A percentile compares a stretch with the other conserved stretches of the same genome.
phyloP scores from a whole-genome alignment of 2,113 vertebrate species.

The Lepidothrix coronata region DNA sequence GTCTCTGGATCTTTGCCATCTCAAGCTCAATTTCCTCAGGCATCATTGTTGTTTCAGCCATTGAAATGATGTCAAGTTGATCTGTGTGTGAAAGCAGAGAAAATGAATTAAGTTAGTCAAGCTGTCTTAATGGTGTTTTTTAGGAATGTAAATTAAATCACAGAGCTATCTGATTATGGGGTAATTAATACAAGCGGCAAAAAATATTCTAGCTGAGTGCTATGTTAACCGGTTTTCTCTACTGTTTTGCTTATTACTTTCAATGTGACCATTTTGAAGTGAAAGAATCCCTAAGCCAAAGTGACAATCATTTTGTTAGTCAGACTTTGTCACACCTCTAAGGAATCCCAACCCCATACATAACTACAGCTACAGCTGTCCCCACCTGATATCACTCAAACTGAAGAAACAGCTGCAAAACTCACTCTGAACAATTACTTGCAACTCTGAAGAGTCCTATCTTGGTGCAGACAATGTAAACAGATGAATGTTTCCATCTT shows the following conservation, averaged over 20 bases:
- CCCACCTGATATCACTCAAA: background rate
- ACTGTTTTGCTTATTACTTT: background rate
- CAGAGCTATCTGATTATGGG: background rate
- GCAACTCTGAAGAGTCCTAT: background rate
- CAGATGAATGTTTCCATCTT: background rate
- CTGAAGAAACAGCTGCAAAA: background rate
- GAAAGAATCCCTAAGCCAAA: background rate
- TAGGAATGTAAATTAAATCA: constrained; percentile 11
- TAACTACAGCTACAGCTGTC: background rate
- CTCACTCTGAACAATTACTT: background rate
- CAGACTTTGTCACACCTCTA: background rate
- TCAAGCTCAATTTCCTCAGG: constrained; percentile 96
- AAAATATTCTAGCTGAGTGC: background rate
- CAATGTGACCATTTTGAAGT: background rate
- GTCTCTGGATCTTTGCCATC: constrained; percentile 95
- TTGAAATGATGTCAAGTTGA: constrained; percentile 91
- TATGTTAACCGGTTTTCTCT: background rate
- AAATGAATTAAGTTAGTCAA: background rate
- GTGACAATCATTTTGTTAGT: background rate
- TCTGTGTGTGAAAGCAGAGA: constrained; percentile 68
- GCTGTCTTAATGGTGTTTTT: background rate
- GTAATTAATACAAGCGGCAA: constrained; percentile 21
- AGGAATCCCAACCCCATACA: background rate
- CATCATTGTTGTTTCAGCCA: constrained; percentile 95
- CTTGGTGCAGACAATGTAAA: background rate